Evolutionary conservation across 2,888 invertebrate species (phyloP), one percentile per base, ranked within the genome.

Genomic region (Pegoplata infirma): DNA sequence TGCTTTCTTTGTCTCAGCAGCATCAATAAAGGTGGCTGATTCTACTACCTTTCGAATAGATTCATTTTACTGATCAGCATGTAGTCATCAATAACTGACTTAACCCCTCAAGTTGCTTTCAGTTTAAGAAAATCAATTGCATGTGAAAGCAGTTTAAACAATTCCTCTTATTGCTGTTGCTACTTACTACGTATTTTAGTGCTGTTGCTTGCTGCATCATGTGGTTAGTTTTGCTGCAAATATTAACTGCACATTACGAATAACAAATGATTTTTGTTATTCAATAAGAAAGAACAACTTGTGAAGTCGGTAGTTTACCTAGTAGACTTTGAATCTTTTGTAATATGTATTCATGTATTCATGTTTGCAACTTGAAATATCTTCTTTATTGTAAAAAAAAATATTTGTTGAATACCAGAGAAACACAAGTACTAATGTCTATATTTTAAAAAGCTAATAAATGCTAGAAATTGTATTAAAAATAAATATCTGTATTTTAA

Each of bases 81-180:
- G 79, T 71, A 75, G 79, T 79, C 79, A 79, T 79, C 79, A 79
- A 79, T 79, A 79, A 79, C 79, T 63, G 79, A 79, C 75, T 79
- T 79, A 75, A 75, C 55, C 71, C 63, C 66, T 71, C 55, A 67
- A 71, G 75, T 71, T 74, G 67, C 36, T 66, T 51, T 73, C 51
- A 28, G 66, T 67, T 71, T 67, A 72, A 67, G 56, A 66, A 75
- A 75, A 75, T 79, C 79, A 71, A 71, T 75, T 75, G 64, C 71
- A 71, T 75, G 79, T 67, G 75, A 56, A 79, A 79, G n/a, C 49
- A 49, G 68, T 56, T 68, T 40, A 67, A 61, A 69, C 56, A 79
- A 75, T 66, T 25, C 6, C 25, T 5, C n/a, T n/a, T n/a, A n/a
- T 32, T 79, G 55, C 32, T 71, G 59, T 28, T 72, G 36, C 55